Evolutionary conservation across 2,797 vertebrate species (phyloP).

Genomic region (Chloroceryle amazona): DNA sequence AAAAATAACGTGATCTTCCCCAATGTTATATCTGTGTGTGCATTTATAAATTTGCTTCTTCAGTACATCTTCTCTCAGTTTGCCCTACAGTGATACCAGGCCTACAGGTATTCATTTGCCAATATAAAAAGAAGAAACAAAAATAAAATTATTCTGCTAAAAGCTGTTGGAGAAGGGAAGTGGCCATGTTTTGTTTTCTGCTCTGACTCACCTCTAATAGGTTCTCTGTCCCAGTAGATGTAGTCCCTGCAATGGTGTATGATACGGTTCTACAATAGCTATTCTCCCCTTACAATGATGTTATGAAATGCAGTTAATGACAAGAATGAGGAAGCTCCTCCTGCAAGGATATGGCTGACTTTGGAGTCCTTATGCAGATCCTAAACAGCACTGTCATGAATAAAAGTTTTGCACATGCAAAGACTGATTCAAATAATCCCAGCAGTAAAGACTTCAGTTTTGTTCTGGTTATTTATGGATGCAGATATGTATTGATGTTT

Average conservation of each 20-base stretch:
- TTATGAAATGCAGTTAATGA: background rate
- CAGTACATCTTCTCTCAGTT: background rate
- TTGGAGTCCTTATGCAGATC: background rate
- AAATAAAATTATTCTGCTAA: background rate
- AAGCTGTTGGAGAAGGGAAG: background rate
- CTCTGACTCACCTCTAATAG: background rate
- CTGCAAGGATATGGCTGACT: background rate
- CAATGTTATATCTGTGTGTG: background rate
- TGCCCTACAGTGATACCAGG: background rate
- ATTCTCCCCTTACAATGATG: background rate
- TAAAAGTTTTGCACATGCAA: background rate
- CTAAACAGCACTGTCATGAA: background rate
- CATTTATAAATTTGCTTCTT: background rate
- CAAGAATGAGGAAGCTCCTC: background rate
- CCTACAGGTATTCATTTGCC: background rate
- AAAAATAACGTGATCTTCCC: background rate
- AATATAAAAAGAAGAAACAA: background rate
- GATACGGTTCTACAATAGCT: background rate
- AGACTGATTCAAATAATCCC: background rate
- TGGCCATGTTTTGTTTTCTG: background rate
- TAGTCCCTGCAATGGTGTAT: background rate
- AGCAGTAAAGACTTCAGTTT: background rate
- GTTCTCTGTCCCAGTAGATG: background rate
- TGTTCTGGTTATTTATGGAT: conserved; percentile 19
- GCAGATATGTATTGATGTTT: background rate